Percentiles rank a stretch among this genome's conserved stretches.
Evolutionary conservation across 1,140 invertebrate genomes (phyloP).

Genomic region (Scaptomyza pallida): DNA sequence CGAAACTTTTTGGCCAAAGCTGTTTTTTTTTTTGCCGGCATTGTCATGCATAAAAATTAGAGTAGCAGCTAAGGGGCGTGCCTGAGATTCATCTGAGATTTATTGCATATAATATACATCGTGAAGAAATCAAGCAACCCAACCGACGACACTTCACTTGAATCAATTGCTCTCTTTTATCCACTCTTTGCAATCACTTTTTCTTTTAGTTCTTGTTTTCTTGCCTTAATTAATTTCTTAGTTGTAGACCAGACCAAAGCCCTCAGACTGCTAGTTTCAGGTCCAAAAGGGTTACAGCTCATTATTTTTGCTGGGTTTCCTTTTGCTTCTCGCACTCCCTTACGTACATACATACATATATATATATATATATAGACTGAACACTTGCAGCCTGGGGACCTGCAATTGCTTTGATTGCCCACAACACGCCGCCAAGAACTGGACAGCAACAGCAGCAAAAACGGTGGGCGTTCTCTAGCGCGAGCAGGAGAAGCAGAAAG

Average conservation of each 20-base stretch:
- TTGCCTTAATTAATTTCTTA: constrained; percentile 78
- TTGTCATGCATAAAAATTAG: constrained; percentile 81
- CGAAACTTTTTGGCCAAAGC: constrained; percentile 49
- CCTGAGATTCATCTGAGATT: constrained; percentile 61
- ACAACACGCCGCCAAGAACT: constrained; percentile 61
- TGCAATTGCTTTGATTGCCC: constrained; percentile 79
- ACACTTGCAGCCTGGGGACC: constrained; percentile 66
- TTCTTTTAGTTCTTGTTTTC: constrained; percentile 25
- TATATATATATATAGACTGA: not conserved
- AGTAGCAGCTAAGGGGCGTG: constrained; percentile 53
- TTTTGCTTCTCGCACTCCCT: constrained; percentile 14
- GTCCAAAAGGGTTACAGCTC: constrained; percentile 72
- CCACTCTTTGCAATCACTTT: constrained; percentile 22
- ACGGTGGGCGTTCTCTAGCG: constrained; percentile 59
- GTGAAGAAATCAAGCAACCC: constrained; percentile 73
- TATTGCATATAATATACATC: constrained; percentile 43
- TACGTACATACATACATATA: not conserved
- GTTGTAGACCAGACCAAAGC: constrained; percentile 18
- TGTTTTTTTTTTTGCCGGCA: constrained; percentile 28
- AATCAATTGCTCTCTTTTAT: constrained; percentile 41
- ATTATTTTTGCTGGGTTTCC: constrained; percentile 63
- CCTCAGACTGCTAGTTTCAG: constrained; percentile 22
- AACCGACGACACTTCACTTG: constrained; percentile 58
- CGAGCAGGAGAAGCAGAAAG: not conserved
- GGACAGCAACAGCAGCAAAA: constrained; percentile 34